Percentiles rank a stretch among this genome's conserved stretches.
Evolutionary conservation across 2,888 invertebrate species (phyloP).

Genomic region (Meliscaeva auricollis): DNA sequence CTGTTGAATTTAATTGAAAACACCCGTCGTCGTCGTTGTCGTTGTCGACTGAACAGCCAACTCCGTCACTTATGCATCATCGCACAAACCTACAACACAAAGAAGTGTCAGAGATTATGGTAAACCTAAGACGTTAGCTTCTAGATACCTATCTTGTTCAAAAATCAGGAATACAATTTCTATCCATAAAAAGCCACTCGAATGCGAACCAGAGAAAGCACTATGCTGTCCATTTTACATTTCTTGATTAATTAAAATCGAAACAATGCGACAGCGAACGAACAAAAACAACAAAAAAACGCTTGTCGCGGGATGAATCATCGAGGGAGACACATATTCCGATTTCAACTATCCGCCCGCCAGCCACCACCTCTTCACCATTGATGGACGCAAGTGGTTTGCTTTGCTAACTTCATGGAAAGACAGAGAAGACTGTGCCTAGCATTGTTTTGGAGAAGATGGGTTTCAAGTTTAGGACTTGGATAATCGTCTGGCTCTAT

Average conservation of each 20-base stretch:
- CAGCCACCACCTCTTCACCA: not conserved
- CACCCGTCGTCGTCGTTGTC: not conserved
- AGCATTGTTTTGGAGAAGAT: slow-evolving; percentile 8
- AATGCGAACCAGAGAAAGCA: slow-evolving; percentile 14
- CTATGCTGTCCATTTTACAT: slow-evolving; percentile 16
- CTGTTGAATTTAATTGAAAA: slow-evolving; percentile 30
- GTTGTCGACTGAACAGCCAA: not conserved
- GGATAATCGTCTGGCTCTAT: not conserved
- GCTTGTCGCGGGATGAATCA: slow-evolving; percentile 58
- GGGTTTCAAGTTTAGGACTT: slow-evolving; percentile 16
- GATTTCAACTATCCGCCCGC: slow-evolving; percentile 14
- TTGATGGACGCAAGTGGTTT: slow-evolving; percentile 50
- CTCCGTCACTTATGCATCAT: slow-evolving; percentile 10
- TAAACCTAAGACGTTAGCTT: slow-evolving; percentile 22
- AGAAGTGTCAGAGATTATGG: slow-evolving; percentile 21
- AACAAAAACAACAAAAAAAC: slow-evolving; percentile 20
- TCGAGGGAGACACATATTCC: slow-evolving; percentile 37
- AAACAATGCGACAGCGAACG: slow-evolving; percentile 36
- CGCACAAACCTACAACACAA: slow-evolving; percentile 41
- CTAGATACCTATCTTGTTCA: not conserved
- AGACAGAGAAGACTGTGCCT: not conserved
- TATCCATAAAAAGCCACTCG: slow-evolving; percentile 28
- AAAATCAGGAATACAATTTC: slow-evolving; percentile 18
- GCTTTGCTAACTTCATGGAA: slow-evolving; percentile 40
- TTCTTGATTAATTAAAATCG: slow-evolving; percentile 68